These are phyloP conservation scores for Cyclargus thomasi DNA, from an alignment of 1,140 invertebrate genomes.

Conservation along the genomic window DNA sequence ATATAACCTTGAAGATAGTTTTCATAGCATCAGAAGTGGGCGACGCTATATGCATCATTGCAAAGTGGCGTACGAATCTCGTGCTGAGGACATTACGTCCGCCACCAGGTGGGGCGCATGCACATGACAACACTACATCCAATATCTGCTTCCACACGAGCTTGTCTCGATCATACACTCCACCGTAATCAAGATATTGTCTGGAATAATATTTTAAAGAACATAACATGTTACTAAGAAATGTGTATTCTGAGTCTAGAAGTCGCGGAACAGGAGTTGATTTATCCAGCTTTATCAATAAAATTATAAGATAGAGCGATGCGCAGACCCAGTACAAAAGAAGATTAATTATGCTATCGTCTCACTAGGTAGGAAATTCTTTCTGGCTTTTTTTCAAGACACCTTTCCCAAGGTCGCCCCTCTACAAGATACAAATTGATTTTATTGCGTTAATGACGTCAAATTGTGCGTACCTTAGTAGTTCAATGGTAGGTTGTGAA, in stretches of 20 bases:
- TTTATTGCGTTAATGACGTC: too few species aligned
- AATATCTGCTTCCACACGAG: conserved; percentile 91
- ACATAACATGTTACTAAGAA: too few species aligned
- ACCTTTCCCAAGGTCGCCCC: too few species aligned
- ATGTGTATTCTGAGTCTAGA: too few species aligned
- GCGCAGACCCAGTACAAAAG: too few species aligned
- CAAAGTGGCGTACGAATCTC: conserved; percentile 91
- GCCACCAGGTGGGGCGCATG: conserved; percentile 92
- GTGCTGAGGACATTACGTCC: conserved; percentile 89
- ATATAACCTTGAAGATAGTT: conserved; percentile 78
- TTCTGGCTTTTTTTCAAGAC: too few species aligned
- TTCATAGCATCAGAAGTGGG: conserved; percentile 85
- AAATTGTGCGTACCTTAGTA: conserved; percentile 84
- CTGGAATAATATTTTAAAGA: conserved; percentile 54
- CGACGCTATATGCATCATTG: conserved; percentile 83
- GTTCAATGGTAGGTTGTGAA: conserved; percentile 92
- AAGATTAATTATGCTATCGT: too few species aligned
- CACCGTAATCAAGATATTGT: conserved; percentile 88
- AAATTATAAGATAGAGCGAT: too few species aligned
- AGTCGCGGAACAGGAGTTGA: too few species aligned
- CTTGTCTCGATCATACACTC: conserved; percentile 90
- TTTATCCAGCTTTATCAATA: too few species aligned
- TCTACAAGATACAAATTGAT: too few species aligned
- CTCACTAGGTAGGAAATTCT: too few species aligned
- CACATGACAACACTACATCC: conserved; percentile 87